These are phyloP conservation scores for Drosophila tropicalis DNA, from an alignment of 1,140 invertebrate species.

Conservation along the genomic window DNA sequence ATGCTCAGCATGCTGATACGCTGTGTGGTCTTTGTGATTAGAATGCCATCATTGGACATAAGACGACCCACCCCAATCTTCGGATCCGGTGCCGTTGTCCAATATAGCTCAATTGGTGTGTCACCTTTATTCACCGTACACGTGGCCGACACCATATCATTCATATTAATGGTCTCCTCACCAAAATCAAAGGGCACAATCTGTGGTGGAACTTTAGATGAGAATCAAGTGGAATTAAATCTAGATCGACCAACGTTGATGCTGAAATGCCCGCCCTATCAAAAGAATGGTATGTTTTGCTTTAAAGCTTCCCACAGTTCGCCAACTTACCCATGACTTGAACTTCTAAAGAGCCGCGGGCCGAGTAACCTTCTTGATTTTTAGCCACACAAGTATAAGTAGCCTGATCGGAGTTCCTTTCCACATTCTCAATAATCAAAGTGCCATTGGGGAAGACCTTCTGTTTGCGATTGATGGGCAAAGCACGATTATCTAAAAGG, in stretches of 20 bases:
- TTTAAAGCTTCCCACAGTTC: constrained; percentile 23
- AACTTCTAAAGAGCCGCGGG: constrained; percentile 93
- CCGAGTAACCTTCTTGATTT: constrained; percentile 94
- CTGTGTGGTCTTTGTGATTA: constrained; percentile 86
- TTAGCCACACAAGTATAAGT: constrained; percentile 97
- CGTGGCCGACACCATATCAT: constrained; percentile 88
- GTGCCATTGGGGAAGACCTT: constrained; percentile 97
- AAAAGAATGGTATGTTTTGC: constrained; percentile 29
- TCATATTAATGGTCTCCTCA: constrained; percentile 88
- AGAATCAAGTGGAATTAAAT: constrained; percentile 19
- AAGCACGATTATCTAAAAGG: constrained; percentile 84
- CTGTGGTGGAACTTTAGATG: constrained; percentile 86
- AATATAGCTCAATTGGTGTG: constrained; percentile 90
- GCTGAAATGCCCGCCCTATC: constrained; percentile 56
- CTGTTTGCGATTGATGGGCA: constrained; percentile 97
- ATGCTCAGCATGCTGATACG: constrained; percentile 88
- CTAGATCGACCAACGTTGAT: constrained; percentile 58
- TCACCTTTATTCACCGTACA: constrained; percentile 95
- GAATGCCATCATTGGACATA: constrained; percentile 83
- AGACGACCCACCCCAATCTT: constrained; percentile 66
- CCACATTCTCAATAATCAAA: constrained; percentile 96
- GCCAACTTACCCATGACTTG: constrained; percentile 96
- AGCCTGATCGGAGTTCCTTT: constrained; percentile 95
- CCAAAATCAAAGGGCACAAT: constrained; percentile 89
- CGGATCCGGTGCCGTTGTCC: constrained; percentile 84